Conservation (phyloP, 2,888 invertebrate species). For the Choreutis nemorana region DNA sequence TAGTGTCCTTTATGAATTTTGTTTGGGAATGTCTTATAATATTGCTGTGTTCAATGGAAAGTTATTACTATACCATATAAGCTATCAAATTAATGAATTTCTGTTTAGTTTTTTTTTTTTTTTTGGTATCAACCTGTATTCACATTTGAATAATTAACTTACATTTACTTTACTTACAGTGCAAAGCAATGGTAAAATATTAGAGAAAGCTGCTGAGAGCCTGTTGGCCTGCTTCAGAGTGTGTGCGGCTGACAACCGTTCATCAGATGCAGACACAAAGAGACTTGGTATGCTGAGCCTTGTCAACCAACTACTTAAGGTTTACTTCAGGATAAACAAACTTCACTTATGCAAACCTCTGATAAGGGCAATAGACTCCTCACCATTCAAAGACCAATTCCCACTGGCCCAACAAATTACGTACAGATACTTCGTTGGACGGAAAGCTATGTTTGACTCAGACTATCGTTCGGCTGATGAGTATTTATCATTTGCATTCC, state of each 20-base stretch:
- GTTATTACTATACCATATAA: too few relatives aligned
- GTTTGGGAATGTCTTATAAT: too few relatives aligned
- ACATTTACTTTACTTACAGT: conserved; percentile 25
- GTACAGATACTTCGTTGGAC: conserved; percentile 95
- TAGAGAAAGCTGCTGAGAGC: conserved; percentile 94
- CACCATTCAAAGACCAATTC: conserved; percentile 88
- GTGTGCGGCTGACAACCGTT: conserved; percentile 93
- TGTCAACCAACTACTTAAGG: conserved; percentile 96
- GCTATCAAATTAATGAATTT: too few relatives aligned
- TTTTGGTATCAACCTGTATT: too few relatives aligned
- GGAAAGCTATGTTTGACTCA: conserved; percentile 98
- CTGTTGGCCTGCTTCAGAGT: conserved; percentile 93
- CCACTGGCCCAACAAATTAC: conserved; percentile 94
- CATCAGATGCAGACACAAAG: conserved; percentile 91
- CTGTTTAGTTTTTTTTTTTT: too few relatives aligned
- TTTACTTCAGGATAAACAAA: conserved; percentile 91
- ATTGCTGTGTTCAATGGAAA: too few relatives aligned
- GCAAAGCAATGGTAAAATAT: conserved; percentile 70
- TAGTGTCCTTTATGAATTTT: too few relatives aligned
- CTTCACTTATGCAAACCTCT: conserved; percentile 91
- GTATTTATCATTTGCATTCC: conserved; percentile 91
- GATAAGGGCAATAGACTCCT: conserved; percentile 95
- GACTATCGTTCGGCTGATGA: conserved; percentile 94
- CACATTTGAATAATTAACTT: too few relatives aligned
- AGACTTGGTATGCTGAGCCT: conserved; percentile 95